Conservation (phyloP, 2,797 vertebrate species). For the Eutrigla gurnardus region DNA sequence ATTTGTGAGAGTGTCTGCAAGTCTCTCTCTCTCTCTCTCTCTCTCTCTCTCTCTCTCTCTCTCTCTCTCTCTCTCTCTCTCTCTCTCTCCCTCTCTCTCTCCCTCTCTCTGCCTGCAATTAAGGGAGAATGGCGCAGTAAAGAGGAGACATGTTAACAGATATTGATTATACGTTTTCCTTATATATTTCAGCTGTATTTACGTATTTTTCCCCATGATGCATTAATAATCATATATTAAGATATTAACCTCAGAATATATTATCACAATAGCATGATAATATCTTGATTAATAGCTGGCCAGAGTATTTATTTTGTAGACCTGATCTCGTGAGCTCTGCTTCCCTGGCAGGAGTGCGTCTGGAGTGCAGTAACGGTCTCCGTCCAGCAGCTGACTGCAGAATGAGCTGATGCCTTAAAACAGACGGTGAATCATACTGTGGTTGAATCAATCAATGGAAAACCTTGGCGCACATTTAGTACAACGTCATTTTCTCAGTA, state of each 20-base stretch:
- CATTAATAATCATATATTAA: not conserved
- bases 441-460: not conserved
- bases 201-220: not conserved
- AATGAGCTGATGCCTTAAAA: slow-evolving; percentile 5
- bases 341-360: slow-evolving; percentile 2
- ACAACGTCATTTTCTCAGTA: not conserved
- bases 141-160: not conserved
- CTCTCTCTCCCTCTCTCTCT: too few relatives aligned
- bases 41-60: too few relatives aligned
- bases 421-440: slow-evolving; percentile 4
- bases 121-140: not conserved
- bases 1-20: not conserved
- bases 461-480: not conserved
- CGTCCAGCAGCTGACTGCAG: not conserved
- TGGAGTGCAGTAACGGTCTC: not conserved
- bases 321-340: not conserved
- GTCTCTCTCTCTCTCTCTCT: too few relatives aligned
- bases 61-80: too few relatives aligned
- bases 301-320: not conserved
- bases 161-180: not conserved
- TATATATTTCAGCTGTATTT: not conserved
- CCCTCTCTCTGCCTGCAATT: too few relatives aligned
- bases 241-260: not conserved
- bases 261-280: not conserved
- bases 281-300: not conserved